Percentiles rank a stretch among this genome's conserved stretches.
Evolutionary conservation across 2,113 vertebrate genomes (phyloP).

Genomic region (Crotalus tigris): DNA sequence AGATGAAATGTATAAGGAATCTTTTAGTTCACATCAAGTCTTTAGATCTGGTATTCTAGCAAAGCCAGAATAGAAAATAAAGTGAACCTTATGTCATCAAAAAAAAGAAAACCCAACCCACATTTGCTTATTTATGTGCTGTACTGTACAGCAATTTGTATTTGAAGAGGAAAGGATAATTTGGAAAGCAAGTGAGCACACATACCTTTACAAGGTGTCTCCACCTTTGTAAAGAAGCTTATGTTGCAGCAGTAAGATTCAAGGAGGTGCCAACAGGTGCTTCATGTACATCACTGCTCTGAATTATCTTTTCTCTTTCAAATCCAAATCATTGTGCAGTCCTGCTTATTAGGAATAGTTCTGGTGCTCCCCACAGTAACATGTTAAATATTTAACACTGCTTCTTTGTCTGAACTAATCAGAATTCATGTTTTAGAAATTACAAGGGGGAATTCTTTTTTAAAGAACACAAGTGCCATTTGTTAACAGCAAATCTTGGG

Average conservation of each 20-base stretch:
- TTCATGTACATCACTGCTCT: not conserved
- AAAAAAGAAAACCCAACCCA: not conserved
- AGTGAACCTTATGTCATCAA: not conserved
- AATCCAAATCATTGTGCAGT: not conserved
- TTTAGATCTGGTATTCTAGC: not conserved
- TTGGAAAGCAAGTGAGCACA: not conserved
- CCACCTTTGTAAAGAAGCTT: not conserved
- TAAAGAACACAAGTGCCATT: conserved; percentile 46
- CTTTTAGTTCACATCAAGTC: conserved; percentile 27
- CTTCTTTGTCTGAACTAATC: conserved; percentile 56
- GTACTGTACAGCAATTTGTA: not conserved
- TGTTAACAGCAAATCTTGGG: conserved; percentile 34
- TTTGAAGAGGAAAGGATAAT: not conserved
- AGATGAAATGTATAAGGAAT: not conserved
- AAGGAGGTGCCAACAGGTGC: not conserved
- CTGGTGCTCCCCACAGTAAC: not conserved
- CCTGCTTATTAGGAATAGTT: not conserved
- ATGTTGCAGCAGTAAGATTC: not conserved
- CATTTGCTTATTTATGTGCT: not conserved
- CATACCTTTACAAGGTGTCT: not conserved
- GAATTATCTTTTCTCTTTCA: not conserved
- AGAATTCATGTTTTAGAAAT: conserved; percentile 59
- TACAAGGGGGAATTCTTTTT: conserved; percentile 44
- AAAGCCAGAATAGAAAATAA: conserved; percentile 4
- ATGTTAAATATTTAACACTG: not conserved